Evolutionary conservation across 2,113 vertebrate genomes (phyloP).

Genomic region (Rhabdomys dilectus): DNA sequence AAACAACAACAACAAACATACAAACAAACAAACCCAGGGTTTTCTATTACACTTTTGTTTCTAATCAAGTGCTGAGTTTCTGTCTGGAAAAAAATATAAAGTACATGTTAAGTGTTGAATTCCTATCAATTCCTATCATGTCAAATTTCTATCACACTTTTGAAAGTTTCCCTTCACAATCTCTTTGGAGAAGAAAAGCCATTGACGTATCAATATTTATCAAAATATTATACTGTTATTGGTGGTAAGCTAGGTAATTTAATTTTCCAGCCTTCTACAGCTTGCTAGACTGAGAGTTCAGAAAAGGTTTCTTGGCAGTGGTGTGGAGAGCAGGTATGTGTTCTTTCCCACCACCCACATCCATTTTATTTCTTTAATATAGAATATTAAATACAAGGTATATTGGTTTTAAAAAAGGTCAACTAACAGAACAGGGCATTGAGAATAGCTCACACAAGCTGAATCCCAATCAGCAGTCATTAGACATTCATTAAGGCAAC

Average conservation of each 20-base stretch:
- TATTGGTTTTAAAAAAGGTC: neutral
- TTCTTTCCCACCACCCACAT: fast-evolving
- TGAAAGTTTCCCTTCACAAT: neutral
- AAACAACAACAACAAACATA: too few species aligned
- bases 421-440: neutral
- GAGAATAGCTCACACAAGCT: neutral
- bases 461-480: neutral
- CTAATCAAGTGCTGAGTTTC: neutral
- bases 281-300: neutral
- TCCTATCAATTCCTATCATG: neutral
- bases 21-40: too few species aligned
- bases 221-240: neutral
- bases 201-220: neutral
- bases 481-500: neutral
- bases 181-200: neutral
- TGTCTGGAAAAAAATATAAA: neutral
- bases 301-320: neutral
- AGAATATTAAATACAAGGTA: neutral
- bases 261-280: neutral
- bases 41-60: neutral
- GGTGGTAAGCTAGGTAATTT: neutral
- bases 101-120: neutral
- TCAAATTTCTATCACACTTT: neutral
- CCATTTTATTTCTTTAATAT: neutral
- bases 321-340: neutral